A percentile compares a stretch with the other conserved stretches of the same genome.
Conservation (phyloP, 2,113 vertebrate species). For the Acrocephalus kingi region DNA sequence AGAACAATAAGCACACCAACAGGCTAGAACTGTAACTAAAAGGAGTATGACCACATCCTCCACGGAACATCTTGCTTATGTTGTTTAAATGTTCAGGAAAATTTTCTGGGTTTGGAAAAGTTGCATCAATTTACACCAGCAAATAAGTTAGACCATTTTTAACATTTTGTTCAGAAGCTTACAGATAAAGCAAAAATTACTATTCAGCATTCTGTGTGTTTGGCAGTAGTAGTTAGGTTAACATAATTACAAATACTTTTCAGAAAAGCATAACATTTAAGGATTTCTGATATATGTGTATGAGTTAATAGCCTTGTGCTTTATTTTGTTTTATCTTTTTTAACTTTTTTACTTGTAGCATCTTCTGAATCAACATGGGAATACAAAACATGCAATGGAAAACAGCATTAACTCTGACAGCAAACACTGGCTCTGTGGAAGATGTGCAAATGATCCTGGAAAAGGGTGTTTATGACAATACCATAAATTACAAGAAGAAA, state of each 20-base stretch:
- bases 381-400: conserved; percentile 83
- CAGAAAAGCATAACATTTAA: not conserved
- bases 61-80: not conserved
- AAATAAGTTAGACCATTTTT: not conserved
- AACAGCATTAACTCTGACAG: conserved; percentile 81
- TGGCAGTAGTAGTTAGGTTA: not conserved
- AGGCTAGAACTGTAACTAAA: not conserved
- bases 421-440: conserved; percentile 73
- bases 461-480: conserved; percentile 81
- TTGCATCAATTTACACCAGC: not conserved
- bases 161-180: not conserved
- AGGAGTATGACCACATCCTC: not conserved
- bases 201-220: not conserved
- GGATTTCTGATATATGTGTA: not conserved
- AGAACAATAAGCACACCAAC: not conserved
- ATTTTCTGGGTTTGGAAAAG: not conserved
- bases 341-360: conserved; percentile 53
- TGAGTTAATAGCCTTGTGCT: not conserved
- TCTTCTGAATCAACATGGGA: conserved; percentile 79
- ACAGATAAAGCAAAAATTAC: not conserved
- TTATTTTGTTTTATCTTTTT: not conserved
- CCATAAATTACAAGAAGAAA: conserved; percentile 83
- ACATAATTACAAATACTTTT: not conserved
- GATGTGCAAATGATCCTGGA: conserved; percentile 78
- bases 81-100: not conserved